Percentiles rank a stretch among this genome's conserved stretches.
phyloP scores from a whole-genome alignment of 2,888 invertebrate species.

The Itoplectis maculator region DNA sequence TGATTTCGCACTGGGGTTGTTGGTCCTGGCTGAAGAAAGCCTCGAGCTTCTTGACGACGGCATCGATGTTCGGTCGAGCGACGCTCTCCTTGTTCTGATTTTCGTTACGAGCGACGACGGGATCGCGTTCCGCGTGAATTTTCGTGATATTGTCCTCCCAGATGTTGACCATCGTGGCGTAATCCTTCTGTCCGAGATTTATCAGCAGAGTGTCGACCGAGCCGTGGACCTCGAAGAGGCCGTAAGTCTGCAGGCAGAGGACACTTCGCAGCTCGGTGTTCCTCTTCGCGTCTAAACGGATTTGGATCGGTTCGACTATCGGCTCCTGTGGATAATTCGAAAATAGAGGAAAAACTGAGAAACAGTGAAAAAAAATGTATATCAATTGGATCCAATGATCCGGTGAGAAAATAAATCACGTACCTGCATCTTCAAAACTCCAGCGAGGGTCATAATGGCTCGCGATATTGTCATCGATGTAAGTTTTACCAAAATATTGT shows the following conservation, averaged over 20 bases:
- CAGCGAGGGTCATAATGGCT: conserved; percentile 90
- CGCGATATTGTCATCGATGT: conserved; percentile 89
- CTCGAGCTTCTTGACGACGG: conserved; percentile 89
- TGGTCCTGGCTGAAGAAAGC: conserved; percentile 90
- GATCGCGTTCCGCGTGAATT: conserved; percentile 68
- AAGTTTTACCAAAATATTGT: conserved; percentile 90
- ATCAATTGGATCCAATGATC: not conserved
- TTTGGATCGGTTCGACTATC: conserved; percentile 90
- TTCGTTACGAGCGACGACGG: conserved; percentile 36
- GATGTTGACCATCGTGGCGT: conserved; percentile 90
- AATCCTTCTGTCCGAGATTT: conserved; percentile 91
- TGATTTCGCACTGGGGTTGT: conserved; percentile 80
- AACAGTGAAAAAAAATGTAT: too few relatives aligned
- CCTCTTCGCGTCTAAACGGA: conserved; percentile 91
- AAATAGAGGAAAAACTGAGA: not conserved
- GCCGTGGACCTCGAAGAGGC: conserved; percentile 88
- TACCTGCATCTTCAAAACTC: conserved; percentile 90
- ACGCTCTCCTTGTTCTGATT: conserved; percentile 54
- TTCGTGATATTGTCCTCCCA: conserved; percentile 89
- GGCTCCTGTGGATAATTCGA: conserved; percentile 86
- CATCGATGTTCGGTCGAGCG: conserved; percentile 77
- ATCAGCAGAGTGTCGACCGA: conserved; percentile 88
- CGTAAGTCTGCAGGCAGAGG: conserved; percentile 74
- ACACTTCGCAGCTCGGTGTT: conserved; percentile 85
- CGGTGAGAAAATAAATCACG: conserved; percentile 50